Base-by-base conservation (phyloP, 2,888 invertebrate genomes). In the Gandaritis pyraliata region DNA sequence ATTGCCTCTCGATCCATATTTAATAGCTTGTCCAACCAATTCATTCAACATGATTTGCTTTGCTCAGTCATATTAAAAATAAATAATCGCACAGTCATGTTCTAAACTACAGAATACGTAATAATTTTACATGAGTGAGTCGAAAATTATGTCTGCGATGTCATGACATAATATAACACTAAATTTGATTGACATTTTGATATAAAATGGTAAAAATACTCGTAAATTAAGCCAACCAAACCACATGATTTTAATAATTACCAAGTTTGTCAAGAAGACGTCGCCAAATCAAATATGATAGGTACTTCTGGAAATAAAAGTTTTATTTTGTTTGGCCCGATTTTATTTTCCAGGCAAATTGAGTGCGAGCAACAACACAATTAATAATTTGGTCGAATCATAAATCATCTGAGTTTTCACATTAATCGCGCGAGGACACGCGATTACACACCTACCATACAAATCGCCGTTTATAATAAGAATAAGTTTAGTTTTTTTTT, bases 351-450 rank as follows among this genome's bases (percentile, higher is more conserved):
- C 48, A 39, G 6, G 36, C 45, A 36, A 64, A 60, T 61, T 46
- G 39, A 58, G 55, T 59, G 66, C 52, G 47, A 65, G 64, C 50
- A 49, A 61, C 63, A 61, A 61, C 29, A 45, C 54, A 15, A 50
- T 60, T 50, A 54, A 61, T 52, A 57, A 62, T 63, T 59, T 13
- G 52, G 50, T 47, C 56, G 39, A 66, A 72, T 65, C 67, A 77
- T 81, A 81, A 78, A 81, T 83, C 78, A 78, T 73, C 66, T 55
- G 71, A 73, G 68, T 68, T 72, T 73, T 71, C 75, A 73, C 75
- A 81, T 80, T 79, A 78, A 83, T 81, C 77, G 79, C 71, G 71
- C 65, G 69, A 74, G 73, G 73, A 76, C 79, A 78, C 73, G 80
- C 76, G 74, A 81, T 82, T 78, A 74, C 79, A 75, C 76, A 76